Evolutionary conservation across 2,888 invertebrate species (phyloP), one percentile per base, ranked within the genome.

Genomic region (Gibbula magus): DNA sequence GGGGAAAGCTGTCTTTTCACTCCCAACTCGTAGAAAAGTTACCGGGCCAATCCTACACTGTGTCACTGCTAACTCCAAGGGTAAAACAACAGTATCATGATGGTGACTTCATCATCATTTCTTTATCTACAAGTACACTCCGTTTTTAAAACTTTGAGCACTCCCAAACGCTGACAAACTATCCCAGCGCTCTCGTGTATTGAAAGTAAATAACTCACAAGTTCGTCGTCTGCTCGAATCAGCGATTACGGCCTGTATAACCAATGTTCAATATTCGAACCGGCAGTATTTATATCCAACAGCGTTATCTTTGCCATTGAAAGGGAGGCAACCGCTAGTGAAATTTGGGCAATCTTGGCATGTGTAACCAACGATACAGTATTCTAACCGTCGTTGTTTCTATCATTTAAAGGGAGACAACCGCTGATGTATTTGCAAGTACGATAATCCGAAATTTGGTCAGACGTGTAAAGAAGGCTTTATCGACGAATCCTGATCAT

Each of bases 161-260:
- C 61, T 61, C 61, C 61, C 29, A 3, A 61, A 13, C 29, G 61
- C 29, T 61, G 29, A 29, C 25, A 29, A 25, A 61, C 61, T 61
- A 29, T 61, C 29, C 29, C 25, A 16, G 61, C 25, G 29, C 61
- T 61, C 61, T 61, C 61, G 61, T 61, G 61, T 61, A 29, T 61
- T 61, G 61, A 61, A 61, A 29, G 61, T 61, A 61, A 61, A 61
- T 61, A 25, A 7, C 29, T 13, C 25, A 16, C 61, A 16, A 45
- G 25, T 61, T 61, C 61, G 61, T 61, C 61, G 61, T 61, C 61
- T 61, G 61, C 61, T 61, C 61, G 61, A 61, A 61, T 13, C 16
- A 29, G 45, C 45, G 45, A 20, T 61, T 22, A 29, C 29, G 29
- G n/a, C 61, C 61, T 61, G 61, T 16, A 61, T 22, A 61, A 18